Percentiles rank a stretch among this genome's conserved stretches.
Evolutionary conservation across 2,888 invertebrate species (phyloP).

Genomic region (Dicranocentrus wangi): DNA sequence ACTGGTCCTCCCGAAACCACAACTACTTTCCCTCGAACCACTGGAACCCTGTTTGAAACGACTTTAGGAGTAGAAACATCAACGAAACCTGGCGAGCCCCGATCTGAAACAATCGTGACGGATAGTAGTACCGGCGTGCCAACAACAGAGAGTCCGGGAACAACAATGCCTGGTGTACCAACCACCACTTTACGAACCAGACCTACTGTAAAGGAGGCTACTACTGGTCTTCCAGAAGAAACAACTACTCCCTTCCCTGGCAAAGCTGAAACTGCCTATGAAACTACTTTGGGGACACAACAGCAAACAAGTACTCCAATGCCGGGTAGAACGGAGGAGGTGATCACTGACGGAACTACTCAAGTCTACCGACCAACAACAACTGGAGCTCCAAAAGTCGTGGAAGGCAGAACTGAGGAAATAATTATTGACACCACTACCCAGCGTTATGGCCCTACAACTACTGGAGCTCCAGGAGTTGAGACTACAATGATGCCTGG

Average conservation of each 20-base stretch:
- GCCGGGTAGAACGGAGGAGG: neutral
- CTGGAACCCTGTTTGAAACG: neutral
- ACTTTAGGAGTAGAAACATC: slow-evolving; percentile 1
- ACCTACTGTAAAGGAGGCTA: no score
- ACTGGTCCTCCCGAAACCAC: neutral
- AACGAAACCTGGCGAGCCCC: neutral
- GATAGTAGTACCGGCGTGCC: no score
- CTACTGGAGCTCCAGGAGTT: neutral
- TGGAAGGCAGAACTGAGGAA: neutral
- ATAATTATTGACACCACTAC: slow-evolving; percentile 19
- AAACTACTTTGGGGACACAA: no score
- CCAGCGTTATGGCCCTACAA: slow-evolving; percentile 1
- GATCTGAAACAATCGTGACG: no score
- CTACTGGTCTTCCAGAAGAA: no score
- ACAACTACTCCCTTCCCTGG: no score
- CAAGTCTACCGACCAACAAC: slow-evolving; percentile 18
- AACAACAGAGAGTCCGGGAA: no score
- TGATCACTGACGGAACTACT: neutral
- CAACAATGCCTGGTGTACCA: no score
- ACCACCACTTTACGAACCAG: no score
- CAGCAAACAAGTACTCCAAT: no score
- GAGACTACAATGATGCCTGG: neutral
- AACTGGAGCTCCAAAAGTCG: neutral
- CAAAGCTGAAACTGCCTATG: no score
- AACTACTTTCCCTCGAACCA: neutral